Evolutionary conservation across 2,113 vertebrate species (phyloP).

Genomic region (Neolamprologus hecqui): DNA sequence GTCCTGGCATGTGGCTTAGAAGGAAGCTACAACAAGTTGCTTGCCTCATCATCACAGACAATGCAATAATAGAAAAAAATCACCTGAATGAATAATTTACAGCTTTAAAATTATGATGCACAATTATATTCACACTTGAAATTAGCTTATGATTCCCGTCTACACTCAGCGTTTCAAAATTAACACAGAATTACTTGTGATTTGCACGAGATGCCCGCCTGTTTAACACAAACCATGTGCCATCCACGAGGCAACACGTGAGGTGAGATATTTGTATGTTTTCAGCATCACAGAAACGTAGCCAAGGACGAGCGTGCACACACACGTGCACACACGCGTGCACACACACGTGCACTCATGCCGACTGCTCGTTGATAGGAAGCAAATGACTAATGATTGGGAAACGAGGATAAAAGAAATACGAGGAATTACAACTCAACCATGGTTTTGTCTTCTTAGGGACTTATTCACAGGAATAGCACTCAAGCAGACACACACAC

Average conservation of each 20-base stretch:
- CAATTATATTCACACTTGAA: neutral
- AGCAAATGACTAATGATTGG: neutral
- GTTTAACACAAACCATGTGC: neutral
- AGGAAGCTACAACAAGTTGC: neutral
- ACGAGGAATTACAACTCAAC: neutral
- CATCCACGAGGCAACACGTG: neutral
- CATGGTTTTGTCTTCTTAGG: neutral
- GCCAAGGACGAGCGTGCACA: neutral
- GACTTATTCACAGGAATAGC: neutral
- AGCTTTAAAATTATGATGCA: neutral
- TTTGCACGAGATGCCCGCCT: neutral
- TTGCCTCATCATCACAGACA: neutral
- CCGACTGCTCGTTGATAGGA: neutral
- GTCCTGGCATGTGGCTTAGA: constrained; percentile 27
- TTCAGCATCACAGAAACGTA: neutral
- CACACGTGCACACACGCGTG: rapidly evolving
- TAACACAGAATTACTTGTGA: neutral
- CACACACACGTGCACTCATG: neutral
- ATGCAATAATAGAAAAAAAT: neutral
- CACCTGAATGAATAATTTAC: constrained; percentile 23
- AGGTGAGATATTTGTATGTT: neutral
- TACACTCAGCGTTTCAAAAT: neutral
- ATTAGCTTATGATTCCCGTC: constrained; percentile 2
- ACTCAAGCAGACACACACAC: neutral
- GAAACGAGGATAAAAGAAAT: rapidly evolving